Base-by-base conservation (phyloP, 2,113 vertebrate genomes). In the Vireo altiloquus region DNA sequence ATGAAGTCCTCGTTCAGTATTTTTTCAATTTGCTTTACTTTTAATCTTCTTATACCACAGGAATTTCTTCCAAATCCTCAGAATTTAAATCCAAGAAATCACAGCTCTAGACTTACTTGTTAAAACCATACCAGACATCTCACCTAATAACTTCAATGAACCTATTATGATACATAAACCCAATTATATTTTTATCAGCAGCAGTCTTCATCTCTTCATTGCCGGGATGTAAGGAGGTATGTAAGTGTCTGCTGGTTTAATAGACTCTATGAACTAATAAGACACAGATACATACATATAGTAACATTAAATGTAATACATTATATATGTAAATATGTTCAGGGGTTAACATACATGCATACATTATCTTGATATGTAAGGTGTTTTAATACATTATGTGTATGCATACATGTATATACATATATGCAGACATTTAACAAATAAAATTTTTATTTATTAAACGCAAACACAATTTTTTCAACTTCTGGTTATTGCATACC, bases 11-110 rank as follows among this genome's bases (percentile, higher is more conserved):
- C 17, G 0, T 72, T 92, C 4, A 0, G 40, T 57, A 50, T 30
- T 83, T 92, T 91, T 95, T 93, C 87, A 88, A 95, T 95, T 94
- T 86, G 64, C 76, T 84, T 89, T 66, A 79, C 59, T 90, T 92
- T 52, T 97, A 96, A 94, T 96, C 95, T 90, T 94, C 90, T 97
- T 97, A 96, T 30, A 56, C 83, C 28, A 47, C 7, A 1, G 74
- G 54, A 91, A 49, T 79, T 89, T 91, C 92, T 77, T n/a, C 37
- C 24, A 91, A 96, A 94, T 93, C 89, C 70, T 19, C 6, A 1
- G 14, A 89, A 91, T 87, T 92, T 75, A 94, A 95, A 92, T 90
- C 86, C 44, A 91, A 23, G 83, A 96, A 85, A 84, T 81, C 31
- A 69, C 13, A 89, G 75, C 65, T 66, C 39, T 56, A 85, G 42